Evolutionary conservation across 1,140 invertebrate species (phyloP).

Genomic region (Caerostris darwini): DNA sequence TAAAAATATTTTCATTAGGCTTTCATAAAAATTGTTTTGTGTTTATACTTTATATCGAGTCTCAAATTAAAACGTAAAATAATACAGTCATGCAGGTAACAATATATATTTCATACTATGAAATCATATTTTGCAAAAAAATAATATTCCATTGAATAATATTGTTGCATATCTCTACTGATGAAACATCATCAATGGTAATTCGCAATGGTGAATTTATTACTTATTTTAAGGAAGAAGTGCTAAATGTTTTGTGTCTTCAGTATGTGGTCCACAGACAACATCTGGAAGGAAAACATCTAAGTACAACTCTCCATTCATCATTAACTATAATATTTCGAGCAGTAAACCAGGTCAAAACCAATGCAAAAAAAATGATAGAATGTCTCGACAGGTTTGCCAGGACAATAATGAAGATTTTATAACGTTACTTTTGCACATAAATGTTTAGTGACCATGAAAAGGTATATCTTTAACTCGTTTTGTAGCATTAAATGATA

Average conservation of each 20-base stretch:
- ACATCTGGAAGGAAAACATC: not conserved
- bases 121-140: not conserved
- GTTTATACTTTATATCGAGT: too few relatives aligned
- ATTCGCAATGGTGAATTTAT: slow-evolving; percentile 76
- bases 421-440: too few relatives aligned
- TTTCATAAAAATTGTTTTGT: too few relatives aligned
- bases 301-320: not conserved
- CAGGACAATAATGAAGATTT: too few relatives aligned
- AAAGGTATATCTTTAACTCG: too few relatives aligned
- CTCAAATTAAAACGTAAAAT: too few relatives aligned
- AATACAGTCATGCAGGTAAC: too few relatives aligned
- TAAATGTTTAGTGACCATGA: too few relatives aligned
- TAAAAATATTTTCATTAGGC: too few relatives aligned
- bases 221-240: slow-evolving; percentile 79
- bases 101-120: not conserved
- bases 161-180: slow-evolving; percentile 80
- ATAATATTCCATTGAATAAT: slow-evolving; percentile 77
- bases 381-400: not conserved
- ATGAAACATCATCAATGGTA: slow-evolving; percentile 80
- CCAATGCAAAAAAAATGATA: slow-evolving; percentile 12
- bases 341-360: not conserved
- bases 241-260: slow-evolving; percentile 71
- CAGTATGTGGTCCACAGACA: slow-evolving; percentile 27
- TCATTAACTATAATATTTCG: slow-evolving; percentile 7
- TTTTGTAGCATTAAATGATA: too few relatives aligned